Base-by-base conservation (phyloP, 2,888 invertebrate species). In the Sphaerophoria rueppellii region DNA sequence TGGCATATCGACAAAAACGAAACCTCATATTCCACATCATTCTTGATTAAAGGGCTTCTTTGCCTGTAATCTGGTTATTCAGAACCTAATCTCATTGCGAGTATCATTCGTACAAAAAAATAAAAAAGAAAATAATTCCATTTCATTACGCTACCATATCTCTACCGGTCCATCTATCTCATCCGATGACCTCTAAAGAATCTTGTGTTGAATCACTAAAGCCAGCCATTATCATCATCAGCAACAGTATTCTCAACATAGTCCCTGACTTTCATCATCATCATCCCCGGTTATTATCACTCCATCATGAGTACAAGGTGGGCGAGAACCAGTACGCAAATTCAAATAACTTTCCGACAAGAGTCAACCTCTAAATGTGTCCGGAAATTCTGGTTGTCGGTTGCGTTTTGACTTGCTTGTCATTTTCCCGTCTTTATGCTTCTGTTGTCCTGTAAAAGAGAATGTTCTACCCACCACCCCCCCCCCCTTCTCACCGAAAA, bases 341-440 rank as follows among this genome's bases (percentile, higher is more conserved):
- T 79, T 75, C 71, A 75, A 75, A 83, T 75, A 65, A 79, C 71
- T 75, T 83, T 83, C 83, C 79, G 75, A 60, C 79, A 83, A 52
- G 32, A 79, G 71, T 72, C 67, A 79, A 75, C 83, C 83, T 72
- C 61, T 79, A 79, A 67, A 83, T 83, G 50, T 79, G 67, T 67
- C 67, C 67, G 37, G 40, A 54, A 32, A 71, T 79, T 55, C 79
- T 75, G 4, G 4, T 12, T 43, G 43, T 9, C 12, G 71, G 71
- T 77, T 65, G 70, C 67, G 35, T 74, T 74, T 65, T 60, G 54
- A 48, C 76, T 52, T 58, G n/a, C 40, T 43, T 65, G 35, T 35
- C 16, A 16, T 55, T 76, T 43, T 37, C 55, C 37, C 35, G 1
- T 37, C 9, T 32, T 40, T 67, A 6, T 54, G 6, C 32, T 63